phyloP scores from a whole-genome alignment of 2,888 invertebrate genomes.

The Anthoptus insignis region DNA sequence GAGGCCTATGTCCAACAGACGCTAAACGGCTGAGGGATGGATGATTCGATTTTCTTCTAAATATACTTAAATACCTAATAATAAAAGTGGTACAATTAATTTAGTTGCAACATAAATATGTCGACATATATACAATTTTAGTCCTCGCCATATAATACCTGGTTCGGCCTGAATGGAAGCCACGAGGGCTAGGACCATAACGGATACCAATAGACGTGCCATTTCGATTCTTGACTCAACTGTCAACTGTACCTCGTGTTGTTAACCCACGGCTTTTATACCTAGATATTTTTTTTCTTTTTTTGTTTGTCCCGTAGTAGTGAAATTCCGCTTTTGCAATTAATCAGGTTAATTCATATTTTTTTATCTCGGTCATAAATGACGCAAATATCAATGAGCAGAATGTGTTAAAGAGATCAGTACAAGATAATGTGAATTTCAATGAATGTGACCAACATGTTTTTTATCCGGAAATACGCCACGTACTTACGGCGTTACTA shows the following conservation, averaged over 20 bases:
- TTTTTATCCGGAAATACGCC: background rate
- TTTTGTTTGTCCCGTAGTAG: too few relatives aligned
- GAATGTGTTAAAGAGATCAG: background rate
- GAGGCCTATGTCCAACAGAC: too few relatives aligned
- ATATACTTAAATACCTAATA: too few relatives aligned
- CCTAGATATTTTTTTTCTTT: too few relatives aligned
- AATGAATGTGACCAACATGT: background rate
- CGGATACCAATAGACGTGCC: conserved; percentile 68
- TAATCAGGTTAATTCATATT: background rate
- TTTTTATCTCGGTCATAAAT: background rate
- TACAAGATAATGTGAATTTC: background rate
- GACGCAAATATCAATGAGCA: conserved; percentile 5
- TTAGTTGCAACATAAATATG: background rate
- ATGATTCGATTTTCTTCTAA: too few relatives aligned
- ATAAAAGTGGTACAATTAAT: too few relatives aligned
- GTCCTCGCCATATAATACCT: conserved; percentile 68
- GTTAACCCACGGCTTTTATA: conserved; percentile 63
- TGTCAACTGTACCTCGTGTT: conserved; percentile 59
- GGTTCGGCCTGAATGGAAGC: conserved; percentile 69
- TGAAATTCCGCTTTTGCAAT: background rate
- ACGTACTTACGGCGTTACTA: background rate
- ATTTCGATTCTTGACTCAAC: conserved; percentile 57
- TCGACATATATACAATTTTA: too few relatives aligned
- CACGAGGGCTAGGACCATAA: conserved; percentile 68
- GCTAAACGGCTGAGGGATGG: too few relatives aligned